These are phyloP conservation scores for Maniola jurtina DNA, from an alignment of 1,140 invertebrate genomes.

Conservation along the genomic window DNA sequence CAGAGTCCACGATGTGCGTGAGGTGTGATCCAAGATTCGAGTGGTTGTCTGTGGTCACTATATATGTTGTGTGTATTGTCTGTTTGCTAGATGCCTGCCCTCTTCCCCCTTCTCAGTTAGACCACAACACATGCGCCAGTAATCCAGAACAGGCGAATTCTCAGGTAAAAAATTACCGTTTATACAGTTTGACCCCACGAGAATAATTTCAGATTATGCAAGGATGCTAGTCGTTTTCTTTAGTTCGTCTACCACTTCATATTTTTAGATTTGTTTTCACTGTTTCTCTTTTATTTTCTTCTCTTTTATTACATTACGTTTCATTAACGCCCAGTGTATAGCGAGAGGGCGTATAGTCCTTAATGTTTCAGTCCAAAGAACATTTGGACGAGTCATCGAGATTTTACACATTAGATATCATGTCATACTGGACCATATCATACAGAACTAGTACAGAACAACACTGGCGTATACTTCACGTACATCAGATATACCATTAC, in stretches of 20 bases:
- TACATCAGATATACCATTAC: conserved; percentile 64
- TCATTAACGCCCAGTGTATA: conserved; percentile 65
- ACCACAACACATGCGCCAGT: conserved; percentile 81
- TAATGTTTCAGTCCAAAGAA: conserved; percentile 42
- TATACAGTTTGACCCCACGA: conserved; percentile 72
- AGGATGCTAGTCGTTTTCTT: conserved; percentile 69
- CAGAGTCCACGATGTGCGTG: conserved; percentile 69
- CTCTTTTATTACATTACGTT: conserved; percentile 58
- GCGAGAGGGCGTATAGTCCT: conserved; percentile 43
- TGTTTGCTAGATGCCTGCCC: conserved; percentile 83
- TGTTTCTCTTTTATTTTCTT: conserved; percentile 54
- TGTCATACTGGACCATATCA: conserved; percentile 66
- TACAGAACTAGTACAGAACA: conserved; percentile 69
- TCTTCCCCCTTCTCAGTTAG: conserved; percentile 84
- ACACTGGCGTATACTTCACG: conserved; percentile 75
- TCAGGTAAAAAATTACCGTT: conserved; percentile 77
- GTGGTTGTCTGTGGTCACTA: conserved; percentile 78
- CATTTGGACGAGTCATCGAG: conserved; percentile 41
- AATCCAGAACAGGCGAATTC: conserved; percentile 79
- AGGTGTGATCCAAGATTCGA: conserved; percentile 76
- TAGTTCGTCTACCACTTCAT: conserved; percentile 72
- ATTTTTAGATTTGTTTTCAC: conserved; percentile 70
- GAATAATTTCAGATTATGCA: conserved; percentile 74
- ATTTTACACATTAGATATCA: conserved; percentile 69
- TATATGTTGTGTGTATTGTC: conserved; percentile 80